Evolutionary conservation across 2,888 invertebrate species (phyloP).

Genomic region (Merodon equestris): DNA sequence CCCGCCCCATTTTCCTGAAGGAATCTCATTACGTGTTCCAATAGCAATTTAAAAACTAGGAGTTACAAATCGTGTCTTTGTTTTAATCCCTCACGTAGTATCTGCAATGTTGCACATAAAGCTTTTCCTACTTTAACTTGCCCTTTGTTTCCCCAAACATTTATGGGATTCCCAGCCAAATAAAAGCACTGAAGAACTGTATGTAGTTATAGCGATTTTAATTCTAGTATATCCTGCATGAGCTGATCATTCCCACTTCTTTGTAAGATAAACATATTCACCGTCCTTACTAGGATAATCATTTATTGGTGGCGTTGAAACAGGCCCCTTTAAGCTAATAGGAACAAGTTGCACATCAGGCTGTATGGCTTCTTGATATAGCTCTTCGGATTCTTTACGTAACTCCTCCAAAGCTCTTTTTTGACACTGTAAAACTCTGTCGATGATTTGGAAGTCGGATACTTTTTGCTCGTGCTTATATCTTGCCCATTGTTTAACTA

Average conservation of each 20-base stretch:
- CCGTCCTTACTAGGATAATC: constrained; percentile 93
- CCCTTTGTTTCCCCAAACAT: no score
- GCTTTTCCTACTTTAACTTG: no score
- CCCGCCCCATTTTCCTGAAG: no score
- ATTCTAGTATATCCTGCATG: no score
- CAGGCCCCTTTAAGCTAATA: constrained; percentile 85
- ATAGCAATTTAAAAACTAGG: no score
- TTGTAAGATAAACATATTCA: constrained; percentile 90
- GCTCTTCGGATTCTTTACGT: constrained; percentile 88
- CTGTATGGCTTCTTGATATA: constrained; percentile 93
- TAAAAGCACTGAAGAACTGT: no score
- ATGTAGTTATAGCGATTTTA: no score
- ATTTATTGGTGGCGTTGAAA: constrained; percentile 89
- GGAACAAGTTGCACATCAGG: constrained; percentile 86
- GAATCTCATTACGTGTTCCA: no score
- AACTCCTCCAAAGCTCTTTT: constrained; percentile 89
- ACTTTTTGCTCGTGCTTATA: constrained; percentile 84
- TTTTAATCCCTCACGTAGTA: no score
- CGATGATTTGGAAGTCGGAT: constrained; percentile 84
- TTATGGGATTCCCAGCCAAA: no score
- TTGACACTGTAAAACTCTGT: constrained; percentile 85
- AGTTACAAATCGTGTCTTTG: no score
- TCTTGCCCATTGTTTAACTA: constrained; percentile 88
- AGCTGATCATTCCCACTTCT: constrained; percentile 87
- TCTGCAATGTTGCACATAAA: no score